Conservation (phyloP, 2,113 vertebrate genomes). For the Vombatus ursinus region DNA sequence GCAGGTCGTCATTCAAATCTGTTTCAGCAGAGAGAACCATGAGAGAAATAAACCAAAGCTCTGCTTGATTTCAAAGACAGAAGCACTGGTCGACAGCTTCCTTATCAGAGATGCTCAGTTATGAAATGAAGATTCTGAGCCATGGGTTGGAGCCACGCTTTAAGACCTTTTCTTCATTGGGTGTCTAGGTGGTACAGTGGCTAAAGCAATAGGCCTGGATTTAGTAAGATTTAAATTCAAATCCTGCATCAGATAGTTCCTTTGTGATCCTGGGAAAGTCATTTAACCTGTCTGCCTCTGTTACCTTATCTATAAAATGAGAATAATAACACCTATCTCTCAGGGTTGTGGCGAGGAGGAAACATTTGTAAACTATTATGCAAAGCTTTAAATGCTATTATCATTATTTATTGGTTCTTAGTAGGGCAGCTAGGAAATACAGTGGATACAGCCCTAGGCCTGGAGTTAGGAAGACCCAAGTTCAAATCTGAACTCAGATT, state of each 20-base stretch:
- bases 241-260: neutral
- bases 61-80: neutral
- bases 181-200: neutral
- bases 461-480: neutral
- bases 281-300: too few species aligned
- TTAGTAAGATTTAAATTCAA: neutral
- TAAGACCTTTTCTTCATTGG: neutral
- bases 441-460: neutral
- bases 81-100: neutral
- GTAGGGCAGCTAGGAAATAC: neutral
- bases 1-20: neutral
- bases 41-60: neutral
- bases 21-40: neutral
- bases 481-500: neutral
- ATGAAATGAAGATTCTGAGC: neutral
- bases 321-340: too few species aligned
- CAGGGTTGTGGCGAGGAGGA: too few species aligned
- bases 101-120: neutral
- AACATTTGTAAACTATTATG: too few species aligned
- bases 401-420: neutral
- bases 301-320: too few species aligned
- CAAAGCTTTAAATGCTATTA: too few species aligned
- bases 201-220: neutral
- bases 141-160: neutral
- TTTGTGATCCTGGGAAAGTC: neutral